Conservation (phyloP, 2,113 vertebrate genomes). For the Zosterops pallidus region DNA sequence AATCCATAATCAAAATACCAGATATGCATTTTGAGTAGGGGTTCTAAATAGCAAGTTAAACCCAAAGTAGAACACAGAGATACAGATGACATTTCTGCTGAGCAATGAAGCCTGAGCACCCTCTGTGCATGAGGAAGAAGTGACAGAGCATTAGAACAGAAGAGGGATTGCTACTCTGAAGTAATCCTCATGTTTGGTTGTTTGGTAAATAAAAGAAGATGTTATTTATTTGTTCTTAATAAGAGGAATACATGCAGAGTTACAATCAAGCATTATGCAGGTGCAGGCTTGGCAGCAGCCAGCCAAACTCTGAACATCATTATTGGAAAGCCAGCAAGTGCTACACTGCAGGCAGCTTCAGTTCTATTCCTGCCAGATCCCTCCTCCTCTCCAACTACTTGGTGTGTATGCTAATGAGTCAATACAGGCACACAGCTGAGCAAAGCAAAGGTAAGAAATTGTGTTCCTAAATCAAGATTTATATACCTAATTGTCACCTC, state of each 20-base stretch:
- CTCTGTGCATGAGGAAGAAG: not conserved
- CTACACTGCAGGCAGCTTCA: not conserved
- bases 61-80: not conserved
- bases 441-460: not conserved
- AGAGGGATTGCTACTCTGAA: not conserved
- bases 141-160: not conserved
- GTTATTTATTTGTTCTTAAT: conserved; percentile 28
- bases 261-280: conserved; percentile 32
- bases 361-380: not conserved
- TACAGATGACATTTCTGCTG: not conserved
- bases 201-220: conserved; percentile 43
- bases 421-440: not conserved
- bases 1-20: conserved; percentile 68
- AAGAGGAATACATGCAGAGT: conserved; percentile 26
- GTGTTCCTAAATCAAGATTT: not conserved
- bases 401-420: not conserved
- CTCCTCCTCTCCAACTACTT: not conserved
- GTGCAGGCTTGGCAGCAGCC: conserved; percentile 3
- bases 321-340: not conserved
- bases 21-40: conserved; percentile 44
- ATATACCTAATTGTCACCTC: not conserved
- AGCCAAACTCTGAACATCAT: not conserved
- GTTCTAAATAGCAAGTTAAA: conserved; percentile 38
- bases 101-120: not conserved
- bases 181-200: conserved; percentile 10